These are phyloP conservation scores for Bellardia pandia DNA, from an alignment of 2,888 invertebrate species.

Conservation along the genomic window DNA sequence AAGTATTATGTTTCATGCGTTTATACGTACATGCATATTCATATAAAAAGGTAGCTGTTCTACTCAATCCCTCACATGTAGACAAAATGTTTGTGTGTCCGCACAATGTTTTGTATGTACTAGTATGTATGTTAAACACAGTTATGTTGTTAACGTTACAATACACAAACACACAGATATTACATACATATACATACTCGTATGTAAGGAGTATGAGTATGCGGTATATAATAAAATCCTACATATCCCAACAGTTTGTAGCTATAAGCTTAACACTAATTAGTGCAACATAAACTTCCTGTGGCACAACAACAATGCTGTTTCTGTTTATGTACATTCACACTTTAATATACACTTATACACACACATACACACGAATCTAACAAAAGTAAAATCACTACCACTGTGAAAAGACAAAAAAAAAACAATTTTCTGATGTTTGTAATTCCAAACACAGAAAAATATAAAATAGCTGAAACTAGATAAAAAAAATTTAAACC, in stretches of 20 bases:
- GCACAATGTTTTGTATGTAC: not conserved
- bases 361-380: not conserved
- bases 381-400: not conserved
- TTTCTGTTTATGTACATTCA: slow-evolving; percentile 1
- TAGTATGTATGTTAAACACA: not conserved
- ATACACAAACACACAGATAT: not conserved
- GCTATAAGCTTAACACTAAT: slow-evolving; percentile 61
- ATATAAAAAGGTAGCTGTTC: not conserved
- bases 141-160: not conserved
- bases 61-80: not conserved
- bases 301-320: slow-evolving; percentile 17
- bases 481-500: not conserved
- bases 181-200: no score
- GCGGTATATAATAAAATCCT: not conserved
- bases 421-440: not conserved
- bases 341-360: not conserved
- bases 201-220: not conserved
- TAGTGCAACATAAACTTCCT: slow-evolving; percentile 64
- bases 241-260: slow-evolving; percentile 26
- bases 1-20: not conserved
- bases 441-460: not conserved
- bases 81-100: slow-evolving; percentile 1
- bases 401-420: not conserved
- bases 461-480: not conserved
- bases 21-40: not conserved